Conservation (phyloP, 1,140 invertebrate species). For the Drosophila pectinifera region DNA sequence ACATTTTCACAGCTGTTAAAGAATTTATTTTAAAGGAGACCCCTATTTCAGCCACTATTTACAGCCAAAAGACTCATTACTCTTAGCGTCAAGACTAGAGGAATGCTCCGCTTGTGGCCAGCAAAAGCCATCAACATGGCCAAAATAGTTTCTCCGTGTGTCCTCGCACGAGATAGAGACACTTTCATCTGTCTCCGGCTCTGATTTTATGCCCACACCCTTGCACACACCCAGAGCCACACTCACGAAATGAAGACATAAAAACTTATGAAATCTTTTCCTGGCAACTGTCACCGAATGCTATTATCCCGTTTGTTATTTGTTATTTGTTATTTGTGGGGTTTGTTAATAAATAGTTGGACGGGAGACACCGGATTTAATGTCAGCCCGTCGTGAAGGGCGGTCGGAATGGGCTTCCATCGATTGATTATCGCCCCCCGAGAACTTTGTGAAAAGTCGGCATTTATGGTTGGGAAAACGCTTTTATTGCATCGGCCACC, state of each 20-base stretch:
- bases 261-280: constrained; percentile 61
- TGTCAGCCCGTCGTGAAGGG: constrained; percentile 5
- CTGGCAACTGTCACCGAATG: constrained; percentile 48
- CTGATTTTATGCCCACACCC: constrained; percentile 49
- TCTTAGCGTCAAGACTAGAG: too few species aligned
- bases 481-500: constrained; percentile 16
- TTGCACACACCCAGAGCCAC: constrained; percentile 1
- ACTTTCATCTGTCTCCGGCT: constrained; percentile 39
- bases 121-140: background rate
- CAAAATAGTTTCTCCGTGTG: constrained; percentile 28
- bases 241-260: constrained; percentile 67
- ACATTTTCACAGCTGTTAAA: too few species aligned
- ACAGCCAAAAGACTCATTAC: too few species aligned
- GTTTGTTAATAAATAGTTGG: constrained; percentile 36
- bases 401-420: constrained; percentile 4
- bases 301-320: constrained; percentile 20
- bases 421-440: constrained; percentile 5
- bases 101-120: background rate
- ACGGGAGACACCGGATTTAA: constrained; percentile 5
- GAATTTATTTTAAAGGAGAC: too few species aligned
- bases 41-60: too few species aligned
- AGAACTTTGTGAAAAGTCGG: background rate
- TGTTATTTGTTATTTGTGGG: constrained; percentile 1
- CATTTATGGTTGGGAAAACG: constrained; percentile 11
- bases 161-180: constrained; percentile 38